Evolutionary conservation across 1,140 invertebrate species (phyloP).

Genomic region (Drosophila virilis): DNA sequence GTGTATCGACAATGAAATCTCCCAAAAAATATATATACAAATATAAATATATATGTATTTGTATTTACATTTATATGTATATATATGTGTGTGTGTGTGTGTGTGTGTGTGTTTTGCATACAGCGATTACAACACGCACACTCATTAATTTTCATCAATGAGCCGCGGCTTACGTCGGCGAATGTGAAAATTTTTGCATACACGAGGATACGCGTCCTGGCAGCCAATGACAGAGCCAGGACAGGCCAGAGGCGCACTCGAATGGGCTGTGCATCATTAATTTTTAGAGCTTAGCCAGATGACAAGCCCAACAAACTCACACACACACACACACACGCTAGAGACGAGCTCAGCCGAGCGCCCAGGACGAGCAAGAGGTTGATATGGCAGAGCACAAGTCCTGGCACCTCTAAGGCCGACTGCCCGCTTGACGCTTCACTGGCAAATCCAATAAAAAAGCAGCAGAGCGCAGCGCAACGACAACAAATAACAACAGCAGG

Average conservation of each 20-base stretch:
- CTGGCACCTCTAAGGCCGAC: conserved; percentile 29
- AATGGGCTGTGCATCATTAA: conserved; percentile 80
- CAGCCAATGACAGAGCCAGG: conserved; percentile 71
- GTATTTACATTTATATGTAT: conserved; percentile 23
- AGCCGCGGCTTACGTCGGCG: conserved; percentile 66
- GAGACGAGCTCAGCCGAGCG: conserved; percentile 9
- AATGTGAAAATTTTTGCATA: conserved; percentile 79
- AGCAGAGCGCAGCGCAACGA: conserved; percentile 33
- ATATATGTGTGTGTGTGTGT: conserved; percentile 27
- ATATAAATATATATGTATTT: background rate
- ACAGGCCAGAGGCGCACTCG: conserved; percentile 38
- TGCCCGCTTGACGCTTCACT: conserved; percentile 55
- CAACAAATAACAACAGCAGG: conserved; percentile 38
- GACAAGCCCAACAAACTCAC: conserved; percentile 65
- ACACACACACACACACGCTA: conserved; percentile 29
- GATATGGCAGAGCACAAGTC: background rate
- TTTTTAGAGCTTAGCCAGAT: conserved; percentile 83
- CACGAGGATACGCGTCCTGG: conserved; percentile 21
- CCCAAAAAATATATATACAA: conserved; percentile 13
- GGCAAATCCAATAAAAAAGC: conserved; percentile 59
- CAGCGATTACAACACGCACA: conserved; percentile 65
- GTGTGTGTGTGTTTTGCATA: conserved; percentile 42
- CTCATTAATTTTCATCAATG: conserved; percentile 83
- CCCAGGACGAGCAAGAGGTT: background rate
- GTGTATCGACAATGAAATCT: conserved; percentile 61